Percentiles rank a stretch among this genome's conserved stretches.
Conservation (phyloP, 2,888 invertebrate genomes). For the Trachelus stipa region DNA sequence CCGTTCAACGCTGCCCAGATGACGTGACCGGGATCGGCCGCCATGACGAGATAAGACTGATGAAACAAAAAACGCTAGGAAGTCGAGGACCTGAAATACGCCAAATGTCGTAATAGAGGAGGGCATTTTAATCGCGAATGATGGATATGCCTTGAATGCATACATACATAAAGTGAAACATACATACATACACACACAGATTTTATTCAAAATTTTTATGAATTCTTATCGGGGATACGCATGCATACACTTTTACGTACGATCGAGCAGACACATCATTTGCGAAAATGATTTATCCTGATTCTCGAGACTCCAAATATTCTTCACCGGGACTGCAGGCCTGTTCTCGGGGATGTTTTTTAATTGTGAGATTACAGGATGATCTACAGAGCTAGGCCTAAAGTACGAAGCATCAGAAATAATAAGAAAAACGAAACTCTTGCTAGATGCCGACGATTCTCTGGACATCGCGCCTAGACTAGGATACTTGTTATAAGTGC, state of each 20-base stretch:
- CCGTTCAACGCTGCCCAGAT: slow-evolving; percentile 57
- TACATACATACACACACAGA: neutral
- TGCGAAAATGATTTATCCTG: neutral
- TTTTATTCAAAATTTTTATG: neutral
- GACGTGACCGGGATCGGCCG: slow-evolving; percentile 56
- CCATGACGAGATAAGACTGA: slow-evolving; percentile 62
- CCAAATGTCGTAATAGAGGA: neutral
- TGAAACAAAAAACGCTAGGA: neutral
- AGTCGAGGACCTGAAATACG: neutral
- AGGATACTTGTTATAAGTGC: slow-evolving; percentile 16
- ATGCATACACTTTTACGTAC: neutral
- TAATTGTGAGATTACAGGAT: neutral
- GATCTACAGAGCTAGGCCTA: neutral
- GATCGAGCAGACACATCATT: neutral
- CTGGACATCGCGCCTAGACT: slow-evolving; percentile 4
- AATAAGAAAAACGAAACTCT: neutral
- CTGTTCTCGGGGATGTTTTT: neutral
- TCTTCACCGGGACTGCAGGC: neutral
- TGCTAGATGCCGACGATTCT: neutral
- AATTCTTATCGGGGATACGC: neutral
- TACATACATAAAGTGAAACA: neutral
- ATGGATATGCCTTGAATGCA: neutral
- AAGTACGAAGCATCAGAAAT: neutral
- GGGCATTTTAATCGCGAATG: neutral
- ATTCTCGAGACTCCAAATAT: neutral